A percentile compares a stretch with the other conserved stretches of the same genome.
Evolutionary conservation across 2,113 vertebrate genomes (phyloP).

Genomic region (Taurulus bubalis): DNA sequence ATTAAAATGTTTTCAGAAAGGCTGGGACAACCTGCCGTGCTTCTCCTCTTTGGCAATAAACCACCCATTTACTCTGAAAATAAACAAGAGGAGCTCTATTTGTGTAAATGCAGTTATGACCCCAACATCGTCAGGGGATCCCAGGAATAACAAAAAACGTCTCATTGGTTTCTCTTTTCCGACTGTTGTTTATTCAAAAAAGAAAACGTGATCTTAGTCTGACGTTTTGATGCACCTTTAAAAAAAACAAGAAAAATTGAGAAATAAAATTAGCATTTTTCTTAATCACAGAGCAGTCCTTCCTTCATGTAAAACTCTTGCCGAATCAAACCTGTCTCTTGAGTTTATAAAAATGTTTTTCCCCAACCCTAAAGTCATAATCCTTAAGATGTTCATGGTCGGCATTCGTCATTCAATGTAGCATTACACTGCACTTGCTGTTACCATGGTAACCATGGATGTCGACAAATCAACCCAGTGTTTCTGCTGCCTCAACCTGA

Average conservation of each 20-base stretch:
- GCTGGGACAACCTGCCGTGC: slow-evolving; percentile 53
- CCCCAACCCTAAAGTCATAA: background rate
- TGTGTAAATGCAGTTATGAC: slow-evolving; percentile 51
- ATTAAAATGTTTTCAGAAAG: slow-evolving; percentile 74
- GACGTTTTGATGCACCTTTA: background rate
- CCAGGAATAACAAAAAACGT: slow-evolving; percentile 43
- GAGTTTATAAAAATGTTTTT: background rate
- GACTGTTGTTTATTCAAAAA: slow-evolving; percentile 20
- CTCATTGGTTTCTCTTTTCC: slow-evolving; percentile 30
- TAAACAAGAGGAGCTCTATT: slow-evolving; percentile 40
- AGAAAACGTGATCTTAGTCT: background rate
- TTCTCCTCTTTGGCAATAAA: slow-evolving; percentile 41
- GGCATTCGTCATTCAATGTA: background rate
- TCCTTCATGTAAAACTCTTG: background rate
- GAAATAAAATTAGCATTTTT: background rate
- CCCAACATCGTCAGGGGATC: slow-evolving; percentile 28
- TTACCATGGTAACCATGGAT: background rate
- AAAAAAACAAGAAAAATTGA: background rate
- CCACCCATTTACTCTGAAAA: slow-evolving; percentile 44
- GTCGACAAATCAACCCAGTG: background rate
- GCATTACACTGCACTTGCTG: background rate
- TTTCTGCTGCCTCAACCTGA: background rate
- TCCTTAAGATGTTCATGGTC: background rate
- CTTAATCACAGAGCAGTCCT: background rate
- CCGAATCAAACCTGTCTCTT: background rate